Conservation (phyloP, 2,888 invertebrate genomes). For the Apotomis betuletana region DNA sequence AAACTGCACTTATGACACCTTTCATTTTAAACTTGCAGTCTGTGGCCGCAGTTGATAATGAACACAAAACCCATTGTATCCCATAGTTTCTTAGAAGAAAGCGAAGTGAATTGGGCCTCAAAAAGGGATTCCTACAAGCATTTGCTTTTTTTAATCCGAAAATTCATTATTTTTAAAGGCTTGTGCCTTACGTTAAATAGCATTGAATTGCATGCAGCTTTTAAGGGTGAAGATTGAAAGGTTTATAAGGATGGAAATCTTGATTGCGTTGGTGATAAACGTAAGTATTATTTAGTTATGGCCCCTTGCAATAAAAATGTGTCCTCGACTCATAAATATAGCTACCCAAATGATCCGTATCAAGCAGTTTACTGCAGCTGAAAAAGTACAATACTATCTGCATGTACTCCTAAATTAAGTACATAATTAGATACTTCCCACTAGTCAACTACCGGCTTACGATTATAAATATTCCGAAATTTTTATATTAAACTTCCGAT, state of each 20-base stretch:
- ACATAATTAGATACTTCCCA: conserved; percentile 62
- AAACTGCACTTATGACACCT: too few species aligned
- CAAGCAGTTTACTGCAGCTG: conserved; percentile 62
- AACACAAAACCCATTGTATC: too few species aligned
- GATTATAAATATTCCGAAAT: conserved; percentile 55
- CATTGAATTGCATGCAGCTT: neutral
- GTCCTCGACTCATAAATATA: conserved; percentile 53
- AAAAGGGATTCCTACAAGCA: too few species aligned
- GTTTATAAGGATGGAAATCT: neutral
- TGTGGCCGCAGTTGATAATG: too few species aligned
- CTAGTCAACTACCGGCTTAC: conserved; percentile 65
- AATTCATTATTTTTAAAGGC: neutral
- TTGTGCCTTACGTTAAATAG: neutral
- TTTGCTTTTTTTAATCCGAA: neutral
- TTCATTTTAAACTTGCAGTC: too few species aligned
- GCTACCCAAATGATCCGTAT: conserved; percentile 57
- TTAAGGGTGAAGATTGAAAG: neutral
- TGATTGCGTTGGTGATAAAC: conserved; percentile 2
- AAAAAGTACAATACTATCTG: conserved; percentile 53
- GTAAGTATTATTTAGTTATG: conserved; percentile 54
- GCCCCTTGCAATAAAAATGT: conserved; percentile 73
- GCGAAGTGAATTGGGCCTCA: too few species aligned
- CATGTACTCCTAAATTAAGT: conserved; percentile 66
- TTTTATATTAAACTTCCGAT: conserved; percentile 63
- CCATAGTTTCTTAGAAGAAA: too few species aligned